These are phyloP conservation scores for Megastigmus dorsalis DNA, from an alignment of 2,888 invertebrate genomes.

Conservation along the genomic window DNA sequence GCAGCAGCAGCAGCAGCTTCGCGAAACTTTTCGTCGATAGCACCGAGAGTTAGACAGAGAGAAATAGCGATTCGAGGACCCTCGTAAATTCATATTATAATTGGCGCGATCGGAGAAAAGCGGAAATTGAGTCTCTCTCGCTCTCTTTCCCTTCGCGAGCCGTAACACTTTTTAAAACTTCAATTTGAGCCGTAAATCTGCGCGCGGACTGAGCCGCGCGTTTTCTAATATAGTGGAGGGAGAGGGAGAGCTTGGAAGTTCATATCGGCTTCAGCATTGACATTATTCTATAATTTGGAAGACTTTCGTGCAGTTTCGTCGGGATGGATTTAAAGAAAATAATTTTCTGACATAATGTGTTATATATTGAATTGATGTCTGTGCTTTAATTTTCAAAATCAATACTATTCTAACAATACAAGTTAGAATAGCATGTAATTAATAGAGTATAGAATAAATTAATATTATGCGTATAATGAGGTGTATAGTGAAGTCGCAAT, in stretches of 20 bases:
- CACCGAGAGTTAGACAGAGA: slow-evolving; percentile 18
- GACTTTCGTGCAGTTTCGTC: too few species aligned
- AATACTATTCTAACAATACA: too few species aligned
- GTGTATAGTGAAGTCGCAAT: too few species aligned
- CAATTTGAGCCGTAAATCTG: slow-evolving; percentile 15
- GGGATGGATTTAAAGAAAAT: too few species aligned
- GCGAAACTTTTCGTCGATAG: slow-evolving; percentile 61
- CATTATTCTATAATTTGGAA: slow-evolving; percentile 3
- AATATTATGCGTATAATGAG: too few species aligned
- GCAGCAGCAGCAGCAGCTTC: too few species aligned
- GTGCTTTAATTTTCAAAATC: too few species aligned
- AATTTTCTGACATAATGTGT: too few species aligned
- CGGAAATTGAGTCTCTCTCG: slow-evolving; percentile 59
- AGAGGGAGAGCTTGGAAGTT: background rate
- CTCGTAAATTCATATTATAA: slow-evolving; percentile 69
- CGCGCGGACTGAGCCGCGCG: background rate
- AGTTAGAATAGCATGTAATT: too few species aligned
- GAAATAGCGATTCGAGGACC: slow-evolving; percentile 50
- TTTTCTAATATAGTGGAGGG: background rate
- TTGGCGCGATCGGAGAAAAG: slow-evolving; percentile 59
- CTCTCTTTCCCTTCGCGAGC: slow-evolving; percentile 31
- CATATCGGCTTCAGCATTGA: background rate
- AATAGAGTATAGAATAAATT: too few species aligned
- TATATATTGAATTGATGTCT: too few species aligned
- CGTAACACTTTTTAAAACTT: slow-evolving; percentile 56